phyloP scores from a whole-genome alignment of 23 tunicate genomes.

The Aplidium turbinatum region DNA sequence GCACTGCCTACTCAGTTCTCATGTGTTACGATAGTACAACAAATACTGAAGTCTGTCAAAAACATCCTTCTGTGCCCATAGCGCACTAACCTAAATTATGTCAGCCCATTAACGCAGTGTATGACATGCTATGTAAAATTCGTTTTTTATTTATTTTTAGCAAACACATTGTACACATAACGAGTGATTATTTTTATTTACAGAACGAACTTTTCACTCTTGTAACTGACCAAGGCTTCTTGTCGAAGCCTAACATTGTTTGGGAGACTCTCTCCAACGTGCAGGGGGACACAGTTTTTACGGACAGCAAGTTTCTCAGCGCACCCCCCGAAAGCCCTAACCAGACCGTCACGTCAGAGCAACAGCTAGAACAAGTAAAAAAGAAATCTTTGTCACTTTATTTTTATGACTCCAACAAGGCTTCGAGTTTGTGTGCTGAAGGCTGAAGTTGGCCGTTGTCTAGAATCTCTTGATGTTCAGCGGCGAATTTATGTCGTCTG shows the following conservation, averaged over 20 bases:
- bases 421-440: background rate
- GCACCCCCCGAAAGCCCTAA: conserved; percentile 37
- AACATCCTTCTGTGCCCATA: no score
- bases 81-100: no score
- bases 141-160: no score
- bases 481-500: no score
- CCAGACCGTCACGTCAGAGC: background rate
- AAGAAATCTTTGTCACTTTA: background rate
- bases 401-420: background rate
- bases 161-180: conserved; percentile 66
- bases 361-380: conserved; percentile 29
- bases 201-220: conserved; percentile 45
- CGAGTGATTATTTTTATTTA: conserved; percentile 19
- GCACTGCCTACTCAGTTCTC: no score
- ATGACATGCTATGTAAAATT: no score
- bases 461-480: no score
- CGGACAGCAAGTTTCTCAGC: conserved; percentile 49
- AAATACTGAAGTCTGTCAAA: no score
- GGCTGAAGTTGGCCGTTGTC: no score
- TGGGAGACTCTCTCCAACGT: conserved; percentile 75
- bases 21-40: no score
- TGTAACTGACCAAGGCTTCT: conserved; percentile 67
- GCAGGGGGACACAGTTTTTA: conserved; percentile 74
- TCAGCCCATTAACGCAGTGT: no score
- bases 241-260: conserved; percentile 60